Percentiles rank a stretch among this genome's conserved stretches.
Evolutionary conservation across 2,888 invertebrate species (phyloP).

Genomic region (Thera britannica): DNA sequence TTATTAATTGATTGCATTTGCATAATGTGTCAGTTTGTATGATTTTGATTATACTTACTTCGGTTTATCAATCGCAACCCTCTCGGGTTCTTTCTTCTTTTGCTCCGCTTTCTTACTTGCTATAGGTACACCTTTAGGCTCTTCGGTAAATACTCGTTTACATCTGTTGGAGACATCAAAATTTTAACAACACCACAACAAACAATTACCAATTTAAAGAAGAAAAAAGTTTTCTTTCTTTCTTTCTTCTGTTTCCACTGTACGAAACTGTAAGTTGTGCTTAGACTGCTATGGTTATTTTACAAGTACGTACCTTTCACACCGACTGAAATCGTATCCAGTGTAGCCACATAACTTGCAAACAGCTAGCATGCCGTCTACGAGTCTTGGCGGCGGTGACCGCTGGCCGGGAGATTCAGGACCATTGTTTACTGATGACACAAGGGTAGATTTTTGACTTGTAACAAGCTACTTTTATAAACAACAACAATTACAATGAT

Average conservation of each 20-base stretch:
- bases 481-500: no score
- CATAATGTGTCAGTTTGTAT: not conserved
- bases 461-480: no score
- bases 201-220: not conserved
- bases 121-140: constrained; percentile 86
- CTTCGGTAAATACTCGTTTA: constrained; percentile 88
- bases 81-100: constrained; percentile 79
- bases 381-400: constrained; percentile 86
- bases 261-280: no score
- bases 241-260: no score
- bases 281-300: no score
- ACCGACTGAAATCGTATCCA: constrained; percentile 91
- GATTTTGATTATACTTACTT: constrained; percentile 54
- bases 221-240: no score
- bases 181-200: no score
- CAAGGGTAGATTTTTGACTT: no score
- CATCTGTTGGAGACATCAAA: constrained; percentile 75
- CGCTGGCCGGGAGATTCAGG: constrained; percentile 81
- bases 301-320: constrained; percentile 82
- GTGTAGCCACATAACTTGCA: constrained; percentile 92
- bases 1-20: not conserved
- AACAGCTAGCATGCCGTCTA: constrained; percentile 90
- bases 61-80: constrained; percentile 67
- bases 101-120: constrained; percentile 77
- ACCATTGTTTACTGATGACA: constrained; percentile 58